Conservation (phyloP, 2,888 invertebrate genomes). For the Anthophora plumipes region DNA sequence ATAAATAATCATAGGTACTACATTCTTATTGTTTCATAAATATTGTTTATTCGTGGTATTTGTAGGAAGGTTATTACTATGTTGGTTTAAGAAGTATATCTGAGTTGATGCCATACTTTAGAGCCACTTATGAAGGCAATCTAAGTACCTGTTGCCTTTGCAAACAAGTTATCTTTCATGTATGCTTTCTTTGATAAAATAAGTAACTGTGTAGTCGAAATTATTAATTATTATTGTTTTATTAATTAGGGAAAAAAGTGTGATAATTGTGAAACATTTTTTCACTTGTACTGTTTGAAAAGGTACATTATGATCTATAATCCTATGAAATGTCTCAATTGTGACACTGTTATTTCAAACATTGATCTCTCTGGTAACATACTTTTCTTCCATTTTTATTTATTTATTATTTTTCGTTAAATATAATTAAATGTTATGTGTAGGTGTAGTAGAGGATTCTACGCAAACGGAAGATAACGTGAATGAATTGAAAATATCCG, state of each 20-base stretch:
- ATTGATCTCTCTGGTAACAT: conserved; percentile 37
- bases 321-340: conserved; percentile 71
- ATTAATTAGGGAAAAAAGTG: too few relatives aligned
- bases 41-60: conserved; percentile 17
- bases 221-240: neutral
- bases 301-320: conserved; percentile 58
- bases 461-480: neutral
- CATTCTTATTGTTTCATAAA: neutral
- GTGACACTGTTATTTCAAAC: conserved; percentile 53
- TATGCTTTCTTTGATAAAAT: conserved; percentile 63
- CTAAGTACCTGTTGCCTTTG: conserved; percentile 78
- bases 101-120: conserved; percentile 80
- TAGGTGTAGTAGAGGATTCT: conserved; percentile 2
- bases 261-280: too few relatives aligned
- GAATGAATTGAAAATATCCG: neutral
- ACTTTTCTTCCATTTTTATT: neutral
- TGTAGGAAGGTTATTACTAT: conserved; percentile 77
- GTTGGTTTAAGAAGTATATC: conserved; percentile 80
- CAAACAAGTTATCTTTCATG: conserved; percentile 78
- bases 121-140: conserved; percentile 72
- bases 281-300: conserved; percentile 67
- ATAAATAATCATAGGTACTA: neutral
- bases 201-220: neutral
- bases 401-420: neutral
- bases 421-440: conserved; percentile 4